Conservation (phyloP, 2,888 invertebrate species). For the Xiphydria camelus region DNA sequence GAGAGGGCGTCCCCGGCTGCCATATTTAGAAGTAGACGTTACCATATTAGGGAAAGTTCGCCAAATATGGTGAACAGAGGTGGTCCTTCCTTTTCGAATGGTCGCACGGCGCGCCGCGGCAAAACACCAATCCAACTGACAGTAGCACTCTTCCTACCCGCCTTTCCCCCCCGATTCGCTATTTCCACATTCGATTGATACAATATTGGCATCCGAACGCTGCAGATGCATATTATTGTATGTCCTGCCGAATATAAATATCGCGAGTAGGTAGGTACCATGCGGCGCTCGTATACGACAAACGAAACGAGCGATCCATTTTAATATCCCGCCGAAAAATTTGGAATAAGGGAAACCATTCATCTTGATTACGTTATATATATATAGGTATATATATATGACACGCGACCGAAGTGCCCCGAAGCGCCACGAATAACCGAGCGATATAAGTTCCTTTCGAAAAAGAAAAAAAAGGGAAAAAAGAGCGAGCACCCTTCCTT, state of each 20-base stretch:
- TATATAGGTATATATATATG: too few relatives aligned
- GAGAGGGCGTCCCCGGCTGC: conserved; percentile 73
- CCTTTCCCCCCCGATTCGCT: conserved; percentile 39
- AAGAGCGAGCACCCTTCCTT: too few relatives aligned
- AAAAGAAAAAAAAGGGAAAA: too few relatives aligned
- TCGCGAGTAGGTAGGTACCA: conserved; percentile 8
- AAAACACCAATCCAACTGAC: conserved; percentile 56
- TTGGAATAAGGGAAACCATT: too few relatives aligned
- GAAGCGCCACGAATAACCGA: too few relatives aligned
- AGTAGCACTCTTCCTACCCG: conserved; percentile 54
- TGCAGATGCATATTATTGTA: too few relatives aligned
- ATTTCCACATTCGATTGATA: conserved; percentile 2
- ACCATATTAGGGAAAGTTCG: conserved; percentile 81
- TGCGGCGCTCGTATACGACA: too few relatives aligned
- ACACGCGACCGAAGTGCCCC: too few relatives aligned
- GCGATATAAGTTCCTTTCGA: too few relatives aligned
- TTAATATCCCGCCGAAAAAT: too few relatives aligned
- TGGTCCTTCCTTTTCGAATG: conserved; percentile 66
- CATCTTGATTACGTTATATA: too few relatives aligned
- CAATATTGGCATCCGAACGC: conserved; percentile 8
- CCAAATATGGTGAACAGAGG: conserved; percentile 80
- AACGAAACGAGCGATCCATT: too few relatives aligned
- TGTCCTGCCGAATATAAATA: conserved; percentile 31
- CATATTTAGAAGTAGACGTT: conserved; percentile 81
- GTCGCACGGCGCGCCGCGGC: conserved; percentile 47